Evolutionary conservation across 2,113 vertebrate species (phyloP).

Genomic region (Marcusenius ussheri): DNA sequence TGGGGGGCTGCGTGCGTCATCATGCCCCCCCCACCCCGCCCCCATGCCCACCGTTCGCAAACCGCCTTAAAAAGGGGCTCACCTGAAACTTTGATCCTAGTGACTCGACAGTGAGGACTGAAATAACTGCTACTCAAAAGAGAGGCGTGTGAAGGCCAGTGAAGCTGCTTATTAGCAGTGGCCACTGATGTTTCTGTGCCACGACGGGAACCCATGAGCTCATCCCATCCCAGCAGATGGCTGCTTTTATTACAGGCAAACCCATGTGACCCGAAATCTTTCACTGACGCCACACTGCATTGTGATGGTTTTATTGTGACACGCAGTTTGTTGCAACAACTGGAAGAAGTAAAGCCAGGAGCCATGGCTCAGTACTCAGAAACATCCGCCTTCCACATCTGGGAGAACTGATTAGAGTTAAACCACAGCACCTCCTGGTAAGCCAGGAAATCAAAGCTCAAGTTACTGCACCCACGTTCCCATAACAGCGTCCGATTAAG

Average conservation of each 20-base stretch:
- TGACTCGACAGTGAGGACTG: background rate
- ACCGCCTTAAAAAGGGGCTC: background rate
- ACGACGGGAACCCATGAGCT: background rate
- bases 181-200: background rate
- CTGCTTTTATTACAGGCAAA: background rate
- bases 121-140: background rate
- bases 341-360: background rate
- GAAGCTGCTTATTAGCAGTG: background rate
- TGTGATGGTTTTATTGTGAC: background rate
- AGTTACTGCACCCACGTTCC: background rate
- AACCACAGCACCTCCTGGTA: background rate
- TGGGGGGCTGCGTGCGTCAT: background rate
- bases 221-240: background rate
- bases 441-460: background rate
- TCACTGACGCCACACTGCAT: background rate
- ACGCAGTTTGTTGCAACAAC: background rate
- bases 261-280: background rate
- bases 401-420: background rate
- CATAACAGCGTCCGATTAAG: background rate
- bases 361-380: background rate
- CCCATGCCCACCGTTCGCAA: background rate
- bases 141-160: background rate
- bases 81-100: background rate
- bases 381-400: background rate
- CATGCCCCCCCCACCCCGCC: background rate